These are phyloP conservation scores for Paratilapia polleni DNA, from an alignment of 2,113 vertebrate species.

Conservation along the genomic window DNA sequence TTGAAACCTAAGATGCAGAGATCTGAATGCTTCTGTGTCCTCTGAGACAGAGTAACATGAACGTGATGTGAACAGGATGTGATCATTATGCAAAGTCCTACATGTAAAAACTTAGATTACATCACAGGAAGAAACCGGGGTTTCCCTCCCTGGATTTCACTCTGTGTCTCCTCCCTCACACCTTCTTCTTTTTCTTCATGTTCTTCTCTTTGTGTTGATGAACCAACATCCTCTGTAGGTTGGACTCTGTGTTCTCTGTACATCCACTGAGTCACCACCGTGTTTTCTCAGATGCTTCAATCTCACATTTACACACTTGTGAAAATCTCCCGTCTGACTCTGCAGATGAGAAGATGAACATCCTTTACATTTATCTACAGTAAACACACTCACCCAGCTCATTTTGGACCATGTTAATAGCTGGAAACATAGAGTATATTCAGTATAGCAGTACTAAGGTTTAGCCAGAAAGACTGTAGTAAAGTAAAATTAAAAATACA, in stretches of 20 bases:
- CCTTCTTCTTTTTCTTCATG: neutral
- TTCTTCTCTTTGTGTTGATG: neutral
- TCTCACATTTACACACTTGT: neutral
- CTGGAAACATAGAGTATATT: neutral
- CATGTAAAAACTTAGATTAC: constrained; percentile 12
- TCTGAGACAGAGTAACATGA: neutral
- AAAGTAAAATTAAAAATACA: too few relatives aligned
- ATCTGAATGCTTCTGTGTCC: too few relatives aligned
- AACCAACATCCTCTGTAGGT: constrained; percentile 13
- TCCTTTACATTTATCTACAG: neutral
- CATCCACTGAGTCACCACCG: neutral
- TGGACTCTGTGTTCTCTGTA: neutral
- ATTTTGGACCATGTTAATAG: neutral
- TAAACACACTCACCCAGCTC: neutral
- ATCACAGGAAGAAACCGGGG: constrained; percentile 1
- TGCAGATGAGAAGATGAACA: neutral
- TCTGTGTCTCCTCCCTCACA: neutral
- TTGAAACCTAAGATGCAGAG: too few relatives aligned
- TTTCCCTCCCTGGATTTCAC: constrained; percentile 1
- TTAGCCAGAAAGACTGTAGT: neutral
- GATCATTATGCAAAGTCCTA: neutral
- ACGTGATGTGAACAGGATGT: neutral
- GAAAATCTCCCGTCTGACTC: neutral
- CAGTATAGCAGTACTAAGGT: rapidly evolving
- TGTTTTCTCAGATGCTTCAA: constrained; percentile 5